These are phyloP conservation scores for Piezodorus guildinii DNA, from an alignment of 1,140 invertebrate species.

Conservation along the genomic window DNA sequence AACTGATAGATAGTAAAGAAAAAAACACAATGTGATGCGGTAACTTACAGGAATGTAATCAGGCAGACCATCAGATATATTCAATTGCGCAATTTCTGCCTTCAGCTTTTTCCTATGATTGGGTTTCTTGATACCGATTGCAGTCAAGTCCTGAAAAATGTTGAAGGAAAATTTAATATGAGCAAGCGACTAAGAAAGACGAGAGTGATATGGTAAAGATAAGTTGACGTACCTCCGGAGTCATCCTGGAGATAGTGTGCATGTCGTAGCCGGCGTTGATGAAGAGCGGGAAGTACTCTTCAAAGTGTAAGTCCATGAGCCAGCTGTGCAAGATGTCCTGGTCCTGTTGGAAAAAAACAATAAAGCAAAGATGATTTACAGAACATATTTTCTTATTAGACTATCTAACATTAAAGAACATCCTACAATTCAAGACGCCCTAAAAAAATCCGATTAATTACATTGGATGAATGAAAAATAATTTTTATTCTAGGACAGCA, in stretches of 20 bases:
- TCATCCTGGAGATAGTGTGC: slow-evolving; percentile 94
- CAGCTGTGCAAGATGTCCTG: slow-evolving; percentile 87
- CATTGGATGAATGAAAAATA: too few relatives aligned
- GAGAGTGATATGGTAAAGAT: background rate
- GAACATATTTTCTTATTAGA: too few relatives aligned
- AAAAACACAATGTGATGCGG: background rate
- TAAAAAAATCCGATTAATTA: too few relatives aligned
- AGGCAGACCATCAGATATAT: slow-evolving; percentile 84
- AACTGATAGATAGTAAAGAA: too few relatives aligned
- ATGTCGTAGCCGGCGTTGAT: slow-evolving; percentile 93
- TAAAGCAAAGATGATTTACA: too few relatives aligned
- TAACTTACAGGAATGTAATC: slow-evolving; percentile 77
- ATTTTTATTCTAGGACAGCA: too few relatives aligned
- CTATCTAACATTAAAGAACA: too few relatives aligned
- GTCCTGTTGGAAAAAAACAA: slow-evolving; percentile 49
- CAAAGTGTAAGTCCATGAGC: slow-evolving; percentile 88
- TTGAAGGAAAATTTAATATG: background rate
- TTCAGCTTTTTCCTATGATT: slow-evolving; percentile 92
- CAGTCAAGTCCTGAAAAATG: slow-evolving; percentile 47
- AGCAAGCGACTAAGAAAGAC: background rate
- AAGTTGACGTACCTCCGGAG: slow-evolving; percentile 63
- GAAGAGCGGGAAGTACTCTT: slow-evolving; percentile 91
- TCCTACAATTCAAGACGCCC: too few relatives aligned
- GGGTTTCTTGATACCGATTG: slow-evolving; percentile 91
- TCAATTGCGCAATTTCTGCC: slow-evolving; percentile 88